Evolutionary conservation across 1,140 invertebrate species (phyloP).

Genomic region (Elymnias hypermnestra): DNA sequence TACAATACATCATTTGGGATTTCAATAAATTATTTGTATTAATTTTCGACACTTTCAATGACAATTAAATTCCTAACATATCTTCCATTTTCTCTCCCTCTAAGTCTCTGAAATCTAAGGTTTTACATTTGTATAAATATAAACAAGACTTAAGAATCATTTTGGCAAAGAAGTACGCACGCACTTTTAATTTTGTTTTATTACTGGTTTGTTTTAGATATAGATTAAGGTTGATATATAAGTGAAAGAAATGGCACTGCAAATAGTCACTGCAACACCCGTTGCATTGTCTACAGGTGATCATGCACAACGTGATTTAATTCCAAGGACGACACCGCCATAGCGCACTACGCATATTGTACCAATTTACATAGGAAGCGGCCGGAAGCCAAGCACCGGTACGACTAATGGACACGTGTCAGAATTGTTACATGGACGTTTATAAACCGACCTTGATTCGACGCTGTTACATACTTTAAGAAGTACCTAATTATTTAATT

Average conservation of each 20-base stretch:
- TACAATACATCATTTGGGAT: too few relatives aligned
- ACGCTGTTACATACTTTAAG: constrained; percentile 10
- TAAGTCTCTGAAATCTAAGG: too few relatives aligned
- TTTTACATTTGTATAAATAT: too few relatives aligned
- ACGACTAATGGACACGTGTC: constrained; percentile 43
- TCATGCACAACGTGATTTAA: constrained; percentile 14
- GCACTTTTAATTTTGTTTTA: too few relatives aligned
- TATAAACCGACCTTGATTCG: constrained; percentile 25
- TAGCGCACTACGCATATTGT: constrained; percentile 33
- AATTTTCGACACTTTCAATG: too few relatives aligned
- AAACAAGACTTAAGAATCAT: too few relatives aligned
- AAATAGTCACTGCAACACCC: neutral
- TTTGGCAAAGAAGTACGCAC: too few relatives aligned
- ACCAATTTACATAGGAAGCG: constrained; percentile 44
- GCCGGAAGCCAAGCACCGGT: constrained; percentile 50
- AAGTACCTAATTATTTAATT: neutral
- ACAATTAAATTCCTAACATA: too few relatives aligned
- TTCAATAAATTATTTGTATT: too few relatives aligned
- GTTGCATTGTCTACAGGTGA: constrained; percentile 2
- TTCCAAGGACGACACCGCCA: constrained; percentile 37
- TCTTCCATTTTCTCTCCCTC: too few relatives aligned
- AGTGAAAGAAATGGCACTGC: neutral
- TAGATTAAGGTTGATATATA: too few relatives aligned
- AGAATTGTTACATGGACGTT: constrained; percentile 29
- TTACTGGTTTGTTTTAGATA: too few relatives aligned